Percentiles rank a stretch among this genome's conserved stretches.
phyloP scores from a whole-genome alignment of 2,888 invertebrate genomes.

The Latrodectus elegans region DNA sequence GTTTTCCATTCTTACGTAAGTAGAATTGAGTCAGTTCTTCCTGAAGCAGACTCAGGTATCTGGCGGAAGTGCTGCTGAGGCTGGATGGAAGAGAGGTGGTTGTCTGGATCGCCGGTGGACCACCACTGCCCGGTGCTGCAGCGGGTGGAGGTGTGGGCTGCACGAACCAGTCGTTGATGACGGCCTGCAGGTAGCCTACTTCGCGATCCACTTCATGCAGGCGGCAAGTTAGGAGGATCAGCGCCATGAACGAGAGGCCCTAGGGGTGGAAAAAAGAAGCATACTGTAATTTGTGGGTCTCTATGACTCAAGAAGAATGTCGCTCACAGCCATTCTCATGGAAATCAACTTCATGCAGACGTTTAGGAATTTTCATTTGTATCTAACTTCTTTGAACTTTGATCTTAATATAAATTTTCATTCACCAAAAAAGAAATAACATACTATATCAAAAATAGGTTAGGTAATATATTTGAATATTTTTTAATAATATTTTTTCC shows the following conservation, averaged over 20 bases:
- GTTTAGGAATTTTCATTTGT: no score
- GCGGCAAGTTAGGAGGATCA: constrained; percentile 70
- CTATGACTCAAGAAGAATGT: no score
- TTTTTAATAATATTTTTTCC: no score
- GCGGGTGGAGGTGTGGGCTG: constrained; percentile 3
- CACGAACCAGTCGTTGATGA: constrained; percentile 69
- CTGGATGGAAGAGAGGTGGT: neutral
- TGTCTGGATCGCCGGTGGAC: neutral
- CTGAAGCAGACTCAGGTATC: constrained; percentile 31
- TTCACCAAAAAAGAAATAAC: no score
- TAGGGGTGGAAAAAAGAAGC: constrained; percentile 10
- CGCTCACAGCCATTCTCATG: no score
- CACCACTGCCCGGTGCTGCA: neutral
- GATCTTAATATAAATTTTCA: no score
- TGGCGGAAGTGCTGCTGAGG: neutral
- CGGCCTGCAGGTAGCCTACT: constrained; percentile 69
- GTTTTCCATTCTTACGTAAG: constrained; percentile 33
- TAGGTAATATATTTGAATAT: no score
- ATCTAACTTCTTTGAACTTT: no score
- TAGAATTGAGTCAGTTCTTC: constrained; percentile 63
- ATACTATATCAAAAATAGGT: no score
- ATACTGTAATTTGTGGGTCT: no score
- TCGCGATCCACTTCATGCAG: constrained; percentile 71
- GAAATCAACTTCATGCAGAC: no score
- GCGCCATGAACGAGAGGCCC: constrained; percentile 70